Percentiles rank a stretch among this genome's conserved stretches.
These are phyloP conservation scores for Neuroscelio doddi DNA, from an alignment of 2,888 invertebrate species.

Conservation along the genomic window DNA sequence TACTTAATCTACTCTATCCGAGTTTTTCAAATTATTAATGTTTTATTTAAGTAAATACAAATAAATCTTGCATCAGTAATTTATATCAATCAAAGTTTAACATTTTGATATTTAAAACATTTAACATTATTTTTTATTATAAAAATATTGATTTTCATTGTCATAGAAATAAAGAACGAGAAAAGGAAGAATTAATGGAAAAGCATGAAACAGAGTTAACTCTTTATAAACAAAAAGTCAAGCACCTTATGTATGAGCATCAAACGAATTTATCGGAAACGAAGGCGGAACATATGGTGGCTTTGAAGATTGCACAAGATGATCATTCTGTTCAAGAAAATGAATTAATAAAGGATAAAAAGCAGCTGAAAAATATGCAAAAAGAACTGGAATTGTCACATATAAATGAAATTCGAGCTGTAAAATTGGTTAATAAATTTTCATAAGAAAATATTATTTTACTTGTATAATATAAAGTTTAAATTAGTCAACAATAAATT, in stretches of 20 bases:
- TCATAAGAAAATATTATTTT: too few relatives aligned
- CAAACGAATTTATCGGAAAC: slow-evolving; percentile 88
- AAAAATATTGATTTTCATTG: neutral
- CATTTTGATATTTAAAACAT: too few relatives aligned
- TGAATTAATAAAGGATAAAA: slow-evolving; percentile 84
- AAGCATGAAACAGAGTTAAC: slow-evolving; percentile 90
- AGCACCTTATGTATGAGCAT: slow-evolving; percentile 93
- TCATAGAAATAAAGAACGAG: slow-evolving; percentile 83
- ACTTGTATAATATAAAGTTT: too few relatives aligned
- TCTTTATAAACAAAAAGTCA: slow-evolving; percentile 93
- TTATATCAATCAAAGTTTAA: too few relatives aligned
- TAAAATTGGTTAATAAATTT: slow-evolving; percentile 76
- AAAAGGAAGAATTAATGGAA: slow-evolving; percentile 90
- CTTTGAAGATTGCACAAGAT: slow-evolving; percentile 88
- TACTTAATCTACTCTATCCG: too few relatives aligned
- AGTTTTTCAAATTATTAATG: too few relatives aligned
- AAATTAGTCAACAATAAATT: too few relatives aligned
- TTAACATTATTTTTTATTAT: too few relatives aligned
- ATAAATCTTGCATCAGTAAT: too few relatives aligned
- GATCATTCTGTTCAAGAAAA: slow-evolving; percentile 85
- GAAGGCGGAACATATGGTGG: slow-evolving; percentile 87
- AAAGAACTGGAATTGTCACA: slow-evolving; percentile 81
- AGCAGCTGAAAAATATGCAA: slow-evolving; percentile 78
- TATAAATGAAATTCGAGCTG: slow-evolving; percentile 81
- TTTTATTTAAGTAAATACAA: too few relatives aligned